These are phyloP conservation scores for Napeogenes sylphis DNA, from an alignment of 2,888 invertebrate genomes.

Conservation along the genomic window DNA sequence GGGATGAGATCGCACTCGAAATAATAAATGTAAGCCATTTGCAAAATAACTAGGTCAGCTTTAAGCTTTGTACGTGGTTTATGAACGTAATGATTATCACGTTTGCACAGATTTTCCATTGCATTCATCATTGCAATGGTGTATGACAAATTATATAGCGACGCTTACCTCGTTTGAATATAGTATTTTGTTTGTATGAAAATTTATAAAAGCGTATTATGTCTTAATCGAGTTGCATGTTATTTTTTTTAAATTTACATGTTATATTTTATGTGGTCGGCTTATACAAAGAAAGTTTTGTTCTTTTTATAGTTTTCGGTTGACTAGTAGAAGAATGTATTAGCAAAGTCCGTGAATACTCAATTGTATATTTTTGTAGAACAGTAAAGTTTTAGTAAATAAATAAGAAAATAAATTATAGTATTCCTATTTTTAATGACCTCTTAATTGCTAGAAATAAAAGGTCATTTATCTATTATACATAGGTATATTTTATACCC, in stretches of 20 bases:
- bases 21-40: conserved; percentile 37
- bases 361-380: too few species aligned
- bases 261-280: too few species aligned
- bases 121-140: conserved; percentile 24
- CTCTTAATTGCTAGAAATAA: too few species aligned
- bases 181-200: conserved; percentile 15
- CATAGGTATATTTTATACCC: too few species aligned
- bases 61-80: conserved; percentile 31
- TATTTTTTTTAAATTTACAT: neutral
- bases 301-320: too few species aligned
- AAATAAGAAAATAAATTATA: too few species aligned
- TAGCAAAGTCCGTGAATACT: too few species aligned
- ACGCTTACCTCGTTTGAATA: conserved; percentile 13
- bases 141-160: conserved; percentile 19
- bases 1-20: conserved; percentile 40
- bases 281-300: too few species aligned
- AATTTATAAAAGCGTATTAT: conserved; percentile 3
- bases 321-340: too few species aligned
- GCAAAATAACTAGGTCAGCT: conserved; percentile 37
- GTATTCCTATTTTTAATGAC: too few species aligned
- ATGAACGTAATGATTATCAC: conserved; percentile 32
- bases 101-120: conserved; percentile 27
- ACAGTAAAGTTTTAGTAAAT: too few species aligned
- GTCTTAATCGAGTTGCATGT: conserved; percentile 1
- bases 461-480: too few species aligned